These are phyloP conservation scores for Crossocerus cetratus DNA, from an alignment of 2,888 invertebrate species.

Conservation along the genomic window DNA sequence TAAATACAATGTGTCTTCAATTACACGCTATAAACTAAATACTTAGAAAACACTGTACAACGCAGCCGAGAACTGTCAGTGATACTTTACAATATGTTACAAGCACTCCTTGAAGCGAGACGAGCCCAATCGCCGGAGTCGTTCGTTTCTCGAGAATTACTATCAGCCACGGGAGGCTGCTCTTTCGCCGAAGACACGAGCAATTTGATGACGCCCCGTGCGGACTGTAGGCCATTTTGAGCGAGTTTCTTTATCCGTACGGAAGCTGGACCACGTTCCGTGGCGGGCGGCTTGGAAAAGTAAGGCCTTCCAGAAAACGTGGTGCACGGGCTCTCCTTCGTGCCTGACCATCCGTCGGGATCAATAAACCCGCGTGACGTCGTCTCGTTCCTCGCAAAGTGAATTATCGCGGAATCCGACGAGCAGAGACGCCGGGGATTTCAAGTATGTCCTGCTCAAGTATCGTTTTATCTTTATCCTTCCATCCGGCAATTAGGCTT, in stretches of 20 bases:
- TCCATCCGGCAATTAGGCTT: conserved; percentile 5
- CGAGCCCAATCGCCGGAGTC: conserved; percentile 40
- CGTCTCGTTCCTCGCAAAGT: conserved; percentile 58
- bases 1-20: conserved; percentile 76
- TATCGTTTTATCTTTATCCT: neutral
- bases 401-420: conserved; percentile 35
- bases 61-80: conserved; percentile 75
- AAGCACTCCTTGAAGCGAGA: conserved; percentile 66
- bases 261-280: conserved; percentile 21
- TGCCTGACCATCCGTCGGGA: conserved; percentile 32
- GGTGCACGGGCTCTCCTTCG: conserved; percentile 37
- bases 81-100: conserved; percentile 77
- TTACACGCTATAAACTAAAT: conserved; percentile 77
- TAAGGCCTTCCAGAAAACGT: conserved; percentile 9
- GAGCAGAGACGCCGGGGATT: conserved; percentile 17
- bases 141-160: conserved; percentile 13
- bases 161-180: conserved; percentile 10
- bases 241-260: conserved; percentile 30
- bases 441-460: neutral
- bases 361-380: conserved; percentile 47
- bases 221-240: conserved; percentile 51
- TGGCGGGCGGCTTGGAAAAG: neutral
- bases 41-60: conserved; percentile 78
- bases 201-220: conserved; percentile 36
- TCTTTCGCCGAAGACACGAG: conserved; percentile 15